Conservation (phyloP, 2,888 invertebrate genomes). For the Lordiphosa andalusiaca region DNA sequence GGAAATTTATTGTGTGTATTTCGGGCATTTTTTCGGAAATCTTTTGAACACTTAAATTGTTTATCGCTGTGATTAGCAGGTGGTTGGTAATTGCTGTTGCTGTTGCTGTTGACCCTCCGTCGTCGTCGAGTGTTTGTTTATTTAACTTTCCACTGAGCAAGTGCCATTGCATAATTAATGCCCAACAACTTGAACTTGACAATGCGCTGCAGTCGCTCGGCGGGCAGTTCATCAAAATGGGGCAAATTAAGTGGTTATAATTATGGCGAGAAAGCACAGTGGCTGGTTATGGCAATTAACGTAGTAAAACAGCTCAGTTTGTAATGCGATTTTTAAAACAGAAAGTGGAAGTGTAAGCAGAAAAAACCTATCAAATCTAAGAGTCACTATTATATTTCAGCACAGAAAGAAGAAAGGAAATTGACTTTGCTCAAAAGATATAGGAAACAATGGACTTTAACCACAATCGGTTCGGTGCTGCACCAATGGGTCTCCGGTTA, state of each 20-base stretch:
- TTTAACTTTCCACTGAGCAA: constrained; percentile 27
- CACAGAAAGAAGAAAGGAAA: too few relatives aligned
- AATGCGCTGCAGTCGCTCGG: constrained; percentile 36
- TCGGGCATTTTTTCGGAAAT: constrained; percentile 56
- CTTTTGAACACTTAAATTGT: constrained; percentile 66
- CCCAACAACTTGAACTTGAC: constrained; percentile 66
- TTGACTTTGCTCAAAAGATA: too few relatives aligned
- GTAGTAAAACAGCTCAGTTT: too few relatives aligned
- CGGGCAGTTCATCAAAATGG: constrained; percentile 28
- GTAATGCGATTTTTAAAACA: too few relatives aligned
- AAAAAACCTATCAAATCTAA: too few relatives aligned
- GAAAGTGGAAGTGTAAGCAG: too few relatives aligned
- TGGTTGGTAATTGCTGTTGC: constrained; percentile 48
- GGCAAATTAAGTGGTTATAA: constrained; percentile 48
- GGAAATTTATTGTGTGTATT: constrained; percentile 66
- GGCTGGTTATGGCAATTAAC: too few relatives aligned
- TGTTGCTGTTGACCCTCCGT: not conserved
- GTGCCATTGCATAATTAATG: constrained; percentile 57
- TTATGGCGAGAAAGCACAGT: constrained; percentile 4
- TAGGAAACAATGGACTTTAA: too few relatives aligned
- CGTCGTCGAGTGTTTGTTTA: constrained; percentile 32
- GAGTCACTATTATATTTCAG: too few relatives aligned
- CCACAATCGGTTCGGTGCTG: too few relatives aligned
- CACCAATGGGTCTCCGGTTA: too few relatives aligned
- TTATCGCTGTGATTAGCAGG: constrained; percentile 70